These are phyloP conservation scores for Danaus plexippus DNA, from an alignment of 1,140 invertebrate species.

Conservation along the genomic window DNA sequence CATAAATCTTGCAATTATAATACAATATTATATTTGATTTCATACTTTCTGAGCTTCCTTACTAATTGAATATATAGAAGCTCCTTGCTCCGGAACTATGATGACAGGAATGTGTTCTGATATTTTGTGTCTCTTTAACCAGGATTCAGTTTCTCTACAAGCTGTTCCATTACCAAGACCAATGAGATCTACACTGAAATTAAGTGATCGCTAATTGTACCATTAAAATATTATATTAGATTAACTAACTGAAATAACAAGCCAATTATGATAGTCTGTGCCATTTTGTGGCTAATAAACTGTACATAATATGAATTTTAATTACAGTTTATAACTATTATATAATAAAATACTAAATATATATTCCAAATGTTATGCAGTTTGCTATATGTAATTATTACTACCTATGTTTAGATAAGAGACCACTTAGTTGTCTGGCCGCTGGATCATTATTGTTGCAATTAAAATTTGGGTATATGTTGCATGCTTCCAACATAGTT, in stretches of 20 bases:
- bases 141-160: slow-evolving; percentile 87
- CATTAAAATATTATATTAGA: too few species aligned
- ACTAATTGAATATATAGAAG: slow-evolving; percentile 92
- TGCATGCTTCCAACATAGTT: slow-evolving; percentile 77
- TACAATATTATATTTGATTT: slow-evolving; percentile 8
- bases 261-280: too few species aligned
- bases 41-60: slow-evolving; percentile 79
- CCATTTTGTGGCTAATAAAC: too few species aligned
- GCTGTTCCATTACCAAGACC: slow-evolving; percentile 92
- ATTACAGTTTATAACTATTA: too few species aligned
- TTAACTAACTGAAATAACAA: too few species aligned
- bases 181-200: slow-evolving; percentile 78
- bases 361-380: too few species aligned
- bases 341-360: too few species aligned
- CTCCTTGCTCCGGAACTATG: slow-evolving; percentile 90
- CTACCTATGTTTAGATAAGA: slow-evolving; percentile 46
- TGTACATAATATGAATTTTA: too few species aligned
- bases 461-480: slow-evolving; percentile 77
- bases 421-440: slow-evolving; percentile 43
- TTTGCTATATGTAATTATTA: not conserved
- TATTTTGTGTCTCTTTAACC: slow-evolving; percentile 71
- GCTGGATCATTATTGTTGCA: slow-evolving; percentile 43
- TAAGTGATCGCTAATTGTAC: too few species aligned
- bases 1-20: not conserved
- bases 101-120: slow-evolving; percentile 68